These are phyloP conservation scores for Atrina japonica DNA, from an alignment of 2,888 invertebrate species.

Conservation along the genomic window DNA sequence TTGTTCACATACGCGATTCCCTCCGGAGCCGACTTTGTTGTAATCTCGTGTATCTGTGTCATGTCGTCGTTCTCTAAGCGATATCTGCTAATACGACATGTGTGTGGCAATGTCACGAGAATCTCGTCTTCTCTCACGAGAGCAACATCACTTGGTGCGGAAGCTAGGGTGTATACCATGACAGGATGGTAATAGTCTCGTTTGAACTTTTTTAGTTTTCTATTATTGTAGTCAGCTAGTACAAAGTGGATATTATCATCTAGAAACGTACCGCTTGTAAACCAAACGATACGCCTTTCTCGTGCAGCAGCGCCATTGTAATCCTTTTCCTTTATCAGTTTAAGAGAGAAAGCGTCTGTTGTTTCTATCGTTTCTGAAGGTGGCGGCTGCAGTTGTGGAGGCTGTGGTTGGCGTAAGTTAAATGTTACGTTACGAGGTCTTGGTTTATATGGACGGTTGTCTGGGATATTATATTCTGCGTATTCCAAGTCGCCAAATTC, in stretches of 20 bases:
- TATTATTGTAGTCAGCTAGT: conserved; percentile 24
- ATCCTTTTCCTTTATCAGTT: conserved; percentile 26
- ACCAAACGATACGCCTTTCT: conserved; percentile 20
- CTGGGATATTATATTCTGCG: background rate
- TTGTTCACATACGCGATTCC: conserved; percentile 10
- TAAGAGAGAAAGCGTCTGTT: conserved; percentile 12
- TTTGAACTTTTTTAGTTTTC: conserved; percentile 19
- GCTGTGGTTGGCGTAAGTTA: background rate
- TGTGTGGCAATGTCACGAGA: conserved; percentile 17
- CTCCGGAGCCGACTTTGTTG: conserved; percentile 10
- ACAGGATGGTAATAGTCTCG: conserved; percentile 11
- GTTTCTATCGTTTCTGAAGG: background rate
- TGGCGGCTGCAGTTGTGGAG: background rate
- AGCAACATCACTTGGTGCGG: conserved; percentile 25
- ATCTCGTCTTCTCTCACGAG: conserved; percentile 12
- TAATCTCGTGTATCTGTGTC: background rate
- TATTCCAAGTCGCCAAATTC: too few relatives aligned
- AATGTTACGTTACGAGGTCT: conserved; percentile 1
- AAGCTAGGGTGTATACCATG: conserved; percentile 15
- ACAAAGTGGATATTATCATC: conserved; percentile 8
- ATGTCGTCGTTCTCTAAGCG: background rate
- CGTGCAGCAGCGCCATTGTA: conserved; percentile 13
- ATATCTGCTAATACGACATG: conserved; percentile 7
- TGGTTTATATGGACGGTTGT: background rate
- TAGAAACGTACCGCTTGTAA: conserved; percentile 13